Evolutionary conservation across 2,797 vertebrate species (phyloP).

Genomic region (Acanthurus tractus): DNA sequence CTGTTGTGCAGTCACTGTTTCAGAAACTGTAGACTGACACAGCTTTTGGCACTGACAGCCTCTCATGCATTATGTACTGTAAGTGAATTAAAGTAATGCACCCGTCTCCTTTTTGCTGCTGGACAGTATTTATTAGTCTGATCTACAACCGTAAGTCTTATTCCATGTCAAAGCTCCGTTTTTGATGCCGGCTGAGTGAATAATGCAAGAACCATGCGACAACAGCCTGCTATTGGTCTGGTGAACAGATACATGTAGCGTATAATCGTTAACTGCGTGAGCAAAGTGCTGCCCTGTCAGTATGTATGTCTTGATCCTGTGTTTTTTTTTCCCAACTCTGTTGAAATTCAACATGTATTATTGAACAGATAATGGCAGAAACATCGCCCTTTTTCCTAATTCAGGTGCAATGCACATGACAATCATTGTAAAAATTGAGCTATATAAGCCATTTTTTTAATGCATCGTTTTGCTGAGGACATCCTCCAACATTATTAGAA

Average conservation of each 20-base stretch:
- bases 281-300: conserved; percentile 19
- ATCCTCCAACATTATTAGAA: conserved; percentile 1
- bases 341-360: conserved; percentile 31
- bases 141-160: conserved; percentile 74
- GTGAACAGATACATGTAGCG: conserved; percentile 53
- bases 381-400: background rate
- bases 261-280: conserved; percentile 31
- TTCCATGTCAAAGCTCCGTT: conserved; percentile 67
- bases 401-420: conserved; percentile 13
- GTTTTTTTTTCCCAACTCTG: conserved; percentile 1
- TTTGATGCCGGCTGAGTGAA: conserved; percentile 59
- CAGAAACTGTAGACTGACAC: conserved; percentile 57
- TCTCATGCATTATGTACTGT: conserved; percentile 67
- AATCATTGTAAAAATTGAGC: background rate
- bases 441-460: background rate
- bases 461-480: background rate
- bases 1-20: conserved; percentile 43
- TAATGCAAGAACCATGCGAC: conserved; percentile 47
- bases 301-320: conserved; percentile 20
- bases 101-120: conserved; percentile 70
- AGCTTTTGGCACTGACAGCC: conserved; percentile 69
- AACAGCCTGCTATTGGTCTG: conserved; percentile 44
- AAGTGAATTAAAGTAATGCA: conserved; percentile 84
- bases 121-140: conserved; percentile 78
- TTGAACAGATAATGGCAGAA: background rate